phyloP scores from a whole-genome alignment of 2,888 invertebrate genomes.

The Neelides folsomi region DNA sequence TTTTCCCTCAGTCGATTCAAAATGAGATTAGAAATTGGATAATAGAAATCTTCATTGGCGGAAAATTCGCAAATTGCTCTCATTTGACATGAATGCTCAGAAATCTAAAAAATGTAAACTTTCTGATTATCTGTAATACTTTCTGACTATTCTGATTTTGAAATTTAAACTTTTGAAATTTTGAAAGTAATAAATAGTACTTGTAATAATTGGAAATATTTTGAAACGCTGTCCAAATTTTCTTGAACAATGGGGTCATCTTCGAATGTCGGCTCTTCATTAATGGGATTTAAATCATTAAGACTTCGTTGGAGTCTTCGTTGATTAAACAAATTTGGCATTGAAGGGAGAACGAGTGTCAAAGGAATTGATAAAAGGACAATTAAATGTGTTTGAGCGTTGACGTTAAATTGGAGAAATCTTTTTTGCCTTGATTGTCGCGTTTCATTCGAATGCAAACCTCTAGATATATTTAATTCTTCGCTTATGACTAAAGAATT shows the following conservation, averaged over 20 bases:
- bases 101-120: conserved; percentile 20
- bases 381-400: conserved; percentile 25
- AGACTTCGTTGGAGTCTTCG: conserved; percentile 12
- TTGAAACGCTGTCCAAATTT: conserved; percentile 20
- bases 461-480: no score
- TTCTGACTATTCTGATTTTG: no score
- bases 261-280: conserved; percentile 5
- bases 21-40: conserved; percentile 31
- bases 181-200: conserved; percentile 11
- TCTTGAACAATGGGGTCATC: conserved; percentile 21
- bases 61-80: conserved; percentile 34
- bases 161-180: no score
- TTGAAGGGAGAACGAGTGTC: conserved; percentile 24
- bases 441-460: no score
- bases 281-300: neutral
- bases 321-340: conserved; percentile 28
- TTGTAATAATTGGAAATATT: conserved; percentile 28
- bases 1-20: conserved; percentile 13
- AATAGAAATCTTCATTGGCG: conserved; percentile 29
- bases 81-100: conserved; percentile 32
- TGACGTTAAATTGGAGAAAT: conserved; percentile 16
- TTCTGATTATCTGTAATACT: no score
- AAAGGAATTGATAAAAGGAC: conserved; percentile 26
- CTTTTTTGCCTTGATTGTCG: conserved; percentile 7
- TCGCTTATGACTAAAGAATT: no score